phyloP scores from a whole-genome alignment of 2,113 vertebrate species.

The Marmota monax region DNA sequence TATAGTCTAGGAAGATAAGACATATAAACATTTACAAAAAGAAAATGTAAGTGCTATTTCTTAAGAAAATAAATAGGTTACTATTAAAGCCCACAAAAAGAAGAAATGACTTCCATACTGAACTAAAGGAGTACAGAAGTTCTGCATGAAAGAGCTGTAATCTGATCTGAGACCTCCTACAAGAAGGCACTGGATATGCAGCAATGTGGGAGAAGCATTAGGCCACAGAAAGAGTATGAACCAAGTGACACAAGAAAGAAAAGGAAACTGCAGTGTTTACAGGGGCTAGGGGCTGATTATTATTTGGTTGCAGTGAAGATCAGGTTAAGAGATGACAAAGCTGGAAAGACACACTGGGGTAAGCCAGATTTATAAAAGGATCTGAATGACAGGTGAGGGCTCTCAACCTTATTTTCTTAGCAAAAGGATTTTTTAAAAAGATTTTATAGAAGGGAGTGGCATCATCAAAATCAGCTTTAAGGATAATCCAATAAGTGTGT shows the following conservation, averaged over 20 bases:
- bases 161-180: not conserved
- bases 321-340: constrained; percentile 18
- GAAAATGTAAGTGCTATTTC: not conserved
- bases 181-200: not conserved
- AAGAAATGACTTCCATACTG: not conserved
- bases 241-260: not conserved
- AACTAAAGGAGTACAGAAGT: not conserved
- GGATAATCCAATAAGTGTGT: not conserved
- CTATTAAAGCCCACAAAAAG: not conserved
- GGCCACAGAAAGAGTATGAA: not conserved
- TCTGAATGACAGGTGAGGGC: not conserved
- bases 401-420: not conserved
- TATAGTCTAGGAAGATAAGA: constrained; percentile 25
- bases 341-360: not conserved
- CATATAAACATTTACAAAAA: not conserved
- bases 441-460: not conserved
- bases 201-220: not conserved
- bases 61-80: constrained; percentile 13
- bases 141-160: not conserved
- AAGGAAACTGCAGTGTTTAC: not conserved
- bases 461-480: not conserved
- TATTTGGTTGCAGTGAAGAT: not conserved
- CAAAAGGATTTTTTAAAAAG: not conserved
- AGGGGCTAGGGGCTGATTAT: not conserved
- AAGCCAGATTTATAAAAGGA: not conserved